Conservation (phyloP, 1,140 invertebrate genomes). For the Dendrolimus punctatus region DNA sequence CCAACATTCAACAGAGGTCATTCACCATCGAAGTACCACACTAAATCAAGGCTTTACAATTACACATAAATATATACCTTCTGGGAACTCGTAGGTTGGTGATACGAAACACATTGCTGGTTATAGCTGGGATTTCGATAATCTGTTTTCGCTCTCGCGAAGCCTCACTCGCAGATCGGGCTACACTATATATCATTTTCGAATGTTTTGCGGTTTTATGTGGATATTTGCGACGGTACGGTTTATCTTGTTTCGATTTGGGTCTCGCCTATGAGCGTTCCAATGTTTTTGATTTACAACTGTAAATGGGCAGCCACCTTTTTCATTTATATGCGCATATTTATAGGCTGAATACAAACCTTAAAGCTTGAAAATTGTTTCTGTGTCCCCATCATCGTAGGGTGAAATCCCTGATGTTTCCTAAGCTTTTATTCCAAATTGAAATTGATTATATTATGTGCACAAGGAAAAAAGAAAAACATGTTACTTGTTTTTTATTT, state of each 20-base stretch:
- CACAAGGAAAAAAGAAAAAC: no score
- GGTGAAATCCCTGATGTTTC: no score
- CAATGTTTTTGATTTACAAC: not conserved
- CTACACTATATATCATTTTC: slow-evolving; percentile 60
- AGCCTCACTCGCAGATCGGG: slow-evolving; percentile 50
- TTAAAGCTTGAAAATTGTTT: no score
- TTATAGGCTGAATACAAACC: no score
- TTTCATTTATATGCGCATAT: slow-evolving; percentile 14
- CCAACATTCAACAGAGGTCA: no score
- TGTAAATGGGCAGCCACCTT: not conserved
- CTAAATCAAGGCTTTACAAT: no score
- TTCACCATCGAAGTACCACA: no score
- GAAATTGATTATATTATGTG: no score
- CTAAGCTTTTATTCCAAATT: no score
- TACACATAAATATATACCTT: not conserved
- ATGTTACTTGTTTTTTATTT: no score
- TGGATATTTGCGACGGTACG: slow-evolving; percentile 40
- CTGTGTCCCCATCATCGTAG: no score
- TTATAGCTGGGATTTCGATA: slow-evolving; percentile 56
- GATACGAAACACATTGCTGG: slow-evolving; percentile 37
- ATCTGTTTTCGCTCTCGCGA: slow-evolving; percentile 56
- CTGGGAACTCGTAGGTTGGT: slow-evolving; percentile 21
- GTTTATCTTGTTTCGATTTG: slow-evolving; percentile 56
- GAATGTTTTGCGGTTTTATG: slow-evolving; percentile 61
- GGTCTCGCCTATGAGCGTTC: slow-evolving; percentile 19